These are phyloP conservation scores for Ectropis crepuscularia DNA, from an alignment of 2,888 invertebrate species.

Conservation along the genomic window DNA sequence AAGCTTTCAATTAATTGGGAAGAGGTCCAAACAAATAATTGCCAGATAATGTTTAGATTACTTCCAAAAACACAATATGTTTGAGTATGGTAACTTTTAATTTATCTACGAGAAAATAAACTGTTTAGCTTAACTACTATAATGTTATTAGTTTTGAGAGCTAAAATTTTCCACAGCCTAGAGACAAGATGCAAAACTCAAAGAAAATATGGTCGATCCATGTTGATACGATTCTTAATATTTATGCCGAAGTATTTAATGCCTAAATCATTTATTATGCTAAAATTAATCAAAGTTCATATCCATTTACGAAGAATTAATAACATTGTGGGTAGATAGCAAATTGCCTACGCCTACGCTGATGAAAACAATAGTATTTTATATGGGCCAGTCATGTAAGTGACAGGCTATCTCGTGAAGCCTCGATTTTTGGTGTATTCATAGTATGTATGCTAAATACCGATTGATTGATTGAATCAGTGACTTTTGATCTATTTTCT, in stretches of 20 bases:
- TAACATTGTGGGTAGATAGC: slow-evolving; percentile 12
- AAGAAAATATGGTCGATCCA: background rate
- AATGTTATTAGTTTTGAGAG: too few species aligned
- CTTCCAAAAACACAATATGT: too few species aligned
- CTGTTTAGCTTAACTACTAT: too few species aligned
- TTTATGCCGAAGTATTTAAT: background rate
- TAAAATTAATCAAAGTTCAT: slow-evolving; percentile 17
- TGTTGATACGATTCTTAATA: background rate
- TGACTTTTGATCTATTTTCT: background rate
- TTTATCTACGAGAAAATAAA: too few species aligned
- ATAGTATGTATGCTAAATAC: background rate
- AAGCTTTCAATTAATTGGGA: too few species aligned
- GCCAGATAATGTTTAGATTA: too few species aligned
- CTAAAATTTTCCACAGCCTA: too few species aligned
- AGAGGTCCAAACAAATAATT: too few species aligned
- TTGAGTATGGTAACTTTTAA: too few species aligned
- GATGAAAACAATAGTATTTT: slow-evolving; percentile 15
- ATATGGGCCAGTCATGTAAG: background rate
- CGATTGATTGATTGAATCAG: background rate
- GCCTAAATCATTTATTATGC: slow-evolving; percentile 1
- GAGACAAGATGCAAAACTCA: too few species aligned
- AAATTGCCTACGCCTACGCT: slow-evolving; percentile 16
- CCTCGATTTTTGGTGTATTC: background rate
- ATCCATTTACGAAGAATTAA: slow-evolving; percentile 15
- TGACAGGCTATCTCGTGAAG: slow-evolving; percentile 10